phyloP scores from a whole-genome alignment of 2,113 vertebrate species.

The Nansenia antarctica region DNA sequence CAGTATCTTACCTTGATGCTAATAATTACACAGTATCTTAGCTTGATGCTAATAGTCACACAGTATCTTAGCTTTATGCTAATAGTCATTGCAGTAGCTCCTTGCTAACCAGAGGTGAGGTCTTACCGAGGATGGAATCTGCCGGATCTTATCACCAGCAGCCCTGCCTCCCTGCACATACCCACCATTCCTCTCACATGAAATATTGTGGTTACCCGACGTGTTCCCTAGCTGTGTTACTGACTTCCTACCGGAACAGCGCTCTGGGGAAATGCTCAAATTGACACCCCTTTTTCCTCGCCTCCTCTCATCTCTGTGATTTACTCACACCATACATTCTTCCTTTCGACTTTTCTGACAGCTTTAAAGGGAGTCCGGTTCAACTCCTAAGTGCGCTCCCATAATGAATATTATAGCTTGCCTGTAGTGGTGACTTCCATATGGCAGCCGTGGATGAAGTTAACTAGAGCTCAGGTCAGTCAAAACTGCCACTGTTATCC shows the following conservation, averaged over 20 bases:
- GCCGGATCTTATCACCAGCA: constrained; percentile 39
- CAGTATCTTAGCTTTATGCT: neutral
- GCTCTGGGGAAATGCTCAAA: neutral
- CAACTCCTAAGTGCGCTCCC: neutral
- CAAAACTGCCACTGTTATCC: neutral
- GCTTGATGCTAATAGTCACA: neutral
- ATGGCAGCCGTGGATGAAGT: neutral
- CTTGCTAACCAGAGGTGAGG: neutral
- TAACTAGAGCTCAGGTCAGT: neutral
- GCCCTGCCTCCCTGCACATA: constrained; percentile 14
- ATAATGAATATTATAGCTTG: constrained; percentile 6
- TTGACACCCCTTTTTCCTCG: neutral
- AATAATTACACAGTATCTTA: neutral
- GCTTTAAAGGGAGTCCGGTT: constrained; percentile 3
- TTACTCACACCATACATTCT: constrained; percentile 6
- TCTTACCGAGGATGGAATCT: constrained; percentile 15
- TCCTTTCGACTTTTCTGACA: constrained; percentile 8
- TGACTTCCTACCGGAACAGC: constrained; percentile 25
- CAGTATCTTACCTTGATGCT: neutral
- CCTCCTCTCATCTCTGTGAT: constrained; percentile 17
- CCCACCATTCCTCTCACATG: constrained; percentile 35
- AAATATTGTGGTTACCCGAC: constrained; percentile 48
- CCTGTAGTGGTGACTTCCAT: neutral
- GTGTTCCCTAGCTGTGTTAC: constrained; percentile 32
- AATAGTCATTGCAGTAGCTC: neutral